These are phyloP conservation scores for Momotus momota DNA, from an alignment of 2,797 vertebrate genomes.

Conservation along the genomic window DNA sequence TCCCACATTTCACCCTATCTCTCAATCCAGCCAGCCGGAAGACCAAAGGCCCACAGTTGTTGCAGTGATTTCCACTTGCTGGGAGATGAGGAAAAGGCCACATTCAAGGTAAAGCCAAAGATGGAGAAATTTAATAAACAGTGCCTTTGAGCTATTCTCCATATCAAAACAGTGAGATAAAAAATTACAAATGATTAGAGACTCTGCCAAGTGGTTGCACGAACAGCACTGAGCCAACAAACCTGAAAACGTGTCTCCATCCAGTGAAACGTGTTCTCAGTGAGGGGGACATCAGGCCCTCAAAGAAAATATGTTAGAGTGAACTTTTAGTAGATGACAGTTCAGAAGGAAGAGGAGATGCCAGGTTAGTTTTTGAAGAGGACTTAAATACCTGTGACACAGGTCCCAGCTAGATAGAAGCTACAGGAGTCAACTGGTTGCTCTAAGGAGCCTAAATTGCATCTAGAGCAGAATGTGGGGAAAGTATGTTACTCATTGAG, in stretches of 20 bases:
- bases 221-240: background rate
- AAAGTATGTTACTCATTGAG: background rate
- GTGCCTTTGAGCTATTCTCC: constrained; percentile 22
- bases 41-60: background rate
- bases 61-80: background rate
- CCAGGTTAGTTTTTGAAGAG: background rate
- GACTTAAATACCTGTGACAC: background rate
- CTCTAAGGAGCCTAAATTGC: background rate
- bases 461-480: background rate
- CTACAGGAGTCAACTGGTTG: background rate
- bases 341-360: constrained; percentile 3
- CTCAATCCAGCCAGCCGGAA: background rate
- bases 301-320: background rate
- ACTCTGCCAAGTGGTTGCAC: constrained; percentile 38
- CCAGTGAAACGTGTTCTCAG: background rate
- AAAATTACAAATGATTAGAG: background rate
- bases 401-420: background rate
- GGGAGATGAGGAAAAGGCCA: background rate
- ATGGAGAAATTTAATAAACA: background rate
- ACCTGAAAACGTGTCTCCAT: background rate
- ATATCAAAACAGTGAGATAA: constrained; percentile 16
- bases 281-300: background rate
- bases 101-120: background rate
- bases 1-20: background rate
- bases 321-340: background rate